Evolutionary conservation across 2,113 vertebrate genomes (phyloP).

Genomic region (Ceyx cyanopectus): DNA sequence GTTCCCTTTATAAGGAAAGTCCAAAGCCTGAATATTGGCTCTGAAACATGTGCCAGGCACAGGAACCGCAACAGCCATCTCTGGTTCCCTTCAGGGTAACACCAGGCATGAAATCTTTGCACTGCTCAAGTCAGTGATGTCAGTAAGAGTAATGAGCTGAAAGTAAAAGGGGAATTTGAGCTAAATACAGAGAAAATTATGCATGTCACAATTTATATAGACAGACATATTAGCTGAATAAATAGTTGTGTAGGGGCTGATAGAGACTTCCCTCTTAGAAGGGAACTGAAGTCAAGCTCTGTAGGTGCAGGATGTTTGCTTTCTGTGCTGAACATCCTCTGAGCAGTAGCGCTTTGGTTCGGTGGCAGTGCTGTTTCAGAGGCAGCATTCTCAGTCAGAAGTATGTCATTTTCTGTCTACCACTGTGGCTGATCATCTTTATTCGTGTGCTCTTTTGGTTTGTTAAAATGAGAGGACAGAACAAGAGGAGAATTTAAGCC

Average conservation of each 20-base stretch:
- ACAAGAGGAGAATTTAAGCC: constrained; percentile 49
- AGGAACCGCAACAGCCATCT: not conserved
- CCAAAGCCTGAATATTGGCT: not conserved
- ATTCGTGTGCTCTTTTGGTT: not conserved
- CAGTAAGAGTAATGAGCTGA: not conserved
- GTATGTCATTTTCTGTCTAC: not conserved
- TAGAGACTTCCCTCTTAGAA: not conserved
- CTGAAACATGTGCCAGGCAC: not conserved
- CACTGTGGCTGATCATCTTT: not conserved
- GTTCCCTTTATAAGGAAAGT: not conserved
- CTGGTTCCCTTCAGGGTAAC: not conserved
- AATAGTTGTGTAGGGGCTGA: not conserved
- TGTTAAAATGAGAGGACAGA: not conserved
- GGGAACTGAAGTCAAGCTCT: not conserved
- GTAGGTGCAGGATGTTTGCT: not conserved
- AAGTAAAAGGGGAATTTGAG: constrained; percentile 2
- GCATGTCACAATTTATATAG: not conserved
- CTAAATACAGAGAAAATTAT: not conserved
- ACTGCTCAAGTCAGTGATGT: not conserved
- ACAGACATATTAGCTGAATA: not conserved
- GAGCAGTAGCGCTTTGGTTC: not conserved
- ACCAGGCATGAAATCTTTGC: not conserved
- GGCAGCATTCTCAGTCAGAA: not conserved
- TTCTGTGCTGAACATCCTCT: not conserved
- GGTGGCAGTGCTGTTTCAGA: not conserved